These are phyloP conservation scores for Meloidogyne floridensis DNA, from an alignment of 1,140 invertebrate genomes.

Conservation along the genomic window DNA sequence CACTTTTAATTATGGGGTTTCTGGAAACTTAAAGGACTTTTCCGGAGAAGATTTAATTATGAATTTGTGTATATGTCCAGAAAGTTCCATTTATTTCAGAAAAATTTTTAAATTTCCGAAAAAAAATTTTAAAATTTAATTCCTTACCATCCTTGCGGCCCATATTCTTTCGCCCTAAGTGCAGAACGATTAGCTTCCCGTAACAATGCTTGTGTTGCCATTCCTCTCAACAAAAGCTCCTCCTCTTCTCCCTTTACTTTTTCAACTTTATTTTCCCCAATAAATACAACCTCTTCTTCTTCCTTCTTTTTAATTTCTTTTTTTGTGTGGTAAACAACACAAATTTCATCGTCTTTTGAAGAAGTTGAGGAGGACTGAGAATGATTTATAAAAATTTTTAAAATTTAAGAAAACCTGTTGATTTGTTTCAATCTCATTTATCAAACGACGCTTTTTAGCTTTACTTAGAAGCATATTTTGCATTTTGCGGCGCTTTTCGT, in stretches of 20 bases:
- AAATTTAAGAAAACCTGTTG: neutral
- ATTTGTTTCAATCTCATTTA: neutral
- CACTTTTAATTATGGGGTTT: too few relatives aligned
- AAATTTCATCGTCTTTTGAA: neutral
- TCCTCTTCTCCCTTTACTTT: neutral
- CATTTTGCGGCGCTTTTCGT: neutral
- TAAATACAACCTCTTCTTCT: neutral
- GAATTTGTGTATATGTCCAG: too few relatives aligned
- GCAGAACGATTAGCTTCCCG: slow-evolving; percentile 3
- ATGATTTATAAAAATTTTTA: too few relatives aligned
- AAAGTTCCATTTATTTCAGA: too few relatives aligned
- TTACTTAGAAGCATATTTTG: neutral
- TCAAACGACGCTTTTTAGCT: neutral
- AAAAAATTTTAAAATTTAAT: neutral
- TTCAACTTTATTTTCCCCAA: neutral
- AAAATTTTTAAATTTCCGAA: too few relatives aligned
- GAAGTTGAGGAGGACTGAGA: neutral
- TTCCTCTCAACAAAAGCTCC: neutral
- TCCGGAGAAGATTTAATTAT: too few relatives aligned
- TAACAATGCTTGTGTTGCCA: neutral
- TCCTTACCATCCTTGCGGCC: slow-evolving; percentile 19
- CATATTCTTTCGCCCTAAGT: neutral
- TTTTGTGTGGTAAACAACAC: neutral
- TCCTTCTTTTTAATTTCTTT: neutral
- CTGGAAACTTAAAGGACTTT: too few relatives aligned